These are phyloP conservation scores for Tetragonisca angustula DNA, from an alignment of 2,888 invertebrate species.

Conservation along the genomic window DNA sequence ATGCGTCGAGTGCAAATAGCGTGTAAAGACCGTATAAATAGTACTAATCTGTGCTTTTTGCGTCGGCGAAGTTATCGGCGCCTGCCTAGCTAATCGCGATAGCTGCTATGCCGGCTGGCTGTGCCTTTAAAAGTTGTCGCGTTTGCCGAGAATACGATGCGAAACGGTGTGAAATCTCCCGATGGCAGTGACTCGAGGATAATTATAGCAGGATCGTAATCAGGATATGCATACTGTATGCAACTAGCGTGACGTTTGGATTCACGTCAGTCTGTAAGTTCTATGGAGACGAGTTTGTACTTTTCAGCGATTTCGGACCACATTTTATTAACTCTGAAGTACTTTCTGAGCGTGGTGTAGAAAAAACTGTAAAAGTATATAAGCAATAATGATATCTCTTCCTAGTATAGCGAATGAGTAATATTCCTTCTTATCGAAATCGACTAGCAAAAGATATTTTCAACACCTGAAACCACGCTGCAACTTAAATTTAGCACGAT, in stretches of 20 bases:
- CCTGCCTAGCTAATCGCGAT: too few relatives aligned
- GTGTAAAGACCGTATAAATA: conserved; percentile 34
- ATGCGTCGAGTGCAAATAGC: conserved; percentile 23
- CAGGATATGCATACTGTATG: background rate
- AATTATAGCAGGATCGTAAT: background rate
- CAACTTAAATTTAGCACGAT: background rate
- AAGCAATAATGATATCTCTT: too few relatives aligned
- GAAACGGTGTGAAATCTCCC: background rate
- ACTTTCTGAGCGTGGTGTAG: too few relatives aligned
- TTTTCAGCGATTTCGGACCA: too few relatives aligned
- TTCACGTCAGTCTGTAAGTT: background rate
- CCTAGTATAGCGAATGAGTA: too few relatives aligned
- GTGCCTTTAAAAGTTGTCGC: background rate
- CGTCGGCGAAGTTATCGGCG: conserved; percentile 3
- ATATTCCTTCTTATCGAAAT: too few relatives aligned
- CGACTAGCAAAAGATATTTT: too few relatives aligned
- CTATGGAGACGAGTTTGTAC: background rate
- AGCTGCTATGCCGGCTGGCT: background rate
- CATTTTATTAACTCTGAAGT: too few relatives aligned
- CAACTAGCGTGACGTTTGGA: too few relatives aligned
- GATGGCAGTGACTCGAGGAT: too few relatives aligned
- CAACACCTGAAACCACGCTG: background rate
- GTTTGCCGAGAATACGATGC: background rate
- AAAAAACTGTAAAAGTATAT: too few relatives aligned
- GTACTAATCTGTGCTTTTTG: conserved; percentile 15